phyloP scores from a whole-genome alignment of 1,140 invertebrate species.

The Helicoverpa zea region DNA sequence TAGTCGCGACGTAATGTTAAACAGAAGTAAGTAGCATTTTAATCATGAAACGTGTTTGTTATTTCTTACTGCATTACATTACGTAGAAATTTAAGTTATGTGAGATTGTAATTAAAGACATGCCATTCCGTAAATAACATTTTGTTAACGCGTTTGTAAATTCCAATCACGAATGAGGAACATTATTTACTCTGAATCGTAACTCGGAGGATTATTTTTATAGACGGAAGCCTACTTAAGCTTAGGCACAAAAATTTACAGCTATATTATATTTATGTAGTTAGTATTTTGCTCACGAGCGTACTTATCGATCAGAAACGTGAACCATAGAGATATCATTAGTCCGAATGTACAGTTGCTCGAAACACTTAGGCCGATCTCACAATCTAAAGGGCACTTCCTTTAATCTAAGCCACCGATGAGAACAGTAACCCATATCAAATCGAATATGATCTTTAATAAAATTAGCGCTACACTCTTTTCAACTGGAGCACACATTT shows the following conservation, averaged over 20 bases:
- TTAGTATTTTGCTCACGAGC: constrained; percentile 54
- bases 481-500: constrained; percentile 53
- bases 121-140: not conserved
- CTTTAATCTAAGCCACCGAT: constrained; percentile 68
- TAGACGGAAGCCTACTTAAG: not conserved
- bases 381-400: constrained; percentile 62
- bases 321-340: constrained; percentile 82
- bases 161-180: constrained; percentile 47
- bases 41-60: constrained; percentile 20
- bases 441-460: constrained; percentile 66
- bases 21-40: constrained; percentile 22
- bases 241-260: not conserved
- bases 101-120: constrained; percentile 21
- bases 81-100: not conserved
- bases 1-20: not conserved
- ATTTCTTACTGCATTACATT: constrained; percentile 3
- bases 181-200: constrained; percentile 4
- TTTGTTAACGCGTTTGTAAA: constrained; percentile 57
- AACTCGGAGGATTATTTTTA: not conserved
- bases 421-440: constrained; percentile 69
- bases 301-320: constrained; percentile 78
- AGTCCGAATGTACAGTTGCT: constrained; percentile 77
- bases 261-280: constrained; percentile 7
- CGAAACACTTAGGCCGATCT: constrained; percentile 67
- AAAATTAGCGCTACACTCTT: constrained; percentile 64